Base-by-base conservation (phyloP, 2,888 invertebrate genomes). In the Apodemia zela region DNA sequence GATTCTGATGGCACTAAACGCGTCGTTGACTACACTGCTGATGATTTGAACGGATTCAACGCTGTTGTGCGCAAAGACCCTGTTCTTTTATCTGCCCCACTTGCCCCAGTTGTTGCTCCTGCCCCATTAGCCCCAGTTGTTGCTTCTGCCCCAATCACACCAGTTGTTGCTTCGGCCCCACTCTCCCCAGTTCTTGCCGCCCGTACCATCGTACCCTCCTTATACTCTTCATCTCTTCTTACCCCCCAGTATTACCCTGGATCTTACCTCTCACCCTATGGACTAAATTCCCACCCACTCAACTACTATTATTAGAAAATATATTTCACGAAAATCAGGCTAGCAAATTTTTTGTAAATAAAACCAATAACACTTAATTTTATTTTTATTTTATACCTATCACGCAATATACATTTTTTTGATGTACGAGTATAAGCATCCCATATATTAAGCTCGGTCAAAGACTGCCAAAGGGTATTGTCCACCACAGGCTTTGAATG, bases 1-100 rank as follows among this genome's bases (percentile, higher is more conserved):
- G 93, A 93, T 60, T 71, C 93, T 33, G 93, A 93, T 69, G 93
- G 93, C 72, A 92, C 89, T 68, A 87, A 85, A 73, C 87, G 93
- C 64, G 90, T 83, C 59, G 93, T 93, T 0, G 93, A 93, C 78
- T 93, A 93, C 79, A 80, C 89, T 59, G 92, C 93, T 66, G 89
- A 91, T 72, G 87, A 91, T 66, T 73, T 89, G 62, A 84, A 85
- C 60, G 93, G 93, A 7, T 93, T 93, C 83, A 93, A 93, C 80
- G 93, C 93, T 63, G 89, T 93, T 58, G 93, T 93, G 6, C 89
- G 87, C 72, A 91, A 89, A 68, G 91, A 91, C 69, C 86, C 92
- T 60, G 81, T 82, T 67, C 82, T 81, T 35, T 67, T 65, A 17
- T 66, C 68, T 3, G 71, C 72, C 10, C 68, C 74, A 10, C 70